Evolutionary conservation across 2,797 vertebrate species (phyloP).

Genomic region (Tragelaphus oryx): DNA sequence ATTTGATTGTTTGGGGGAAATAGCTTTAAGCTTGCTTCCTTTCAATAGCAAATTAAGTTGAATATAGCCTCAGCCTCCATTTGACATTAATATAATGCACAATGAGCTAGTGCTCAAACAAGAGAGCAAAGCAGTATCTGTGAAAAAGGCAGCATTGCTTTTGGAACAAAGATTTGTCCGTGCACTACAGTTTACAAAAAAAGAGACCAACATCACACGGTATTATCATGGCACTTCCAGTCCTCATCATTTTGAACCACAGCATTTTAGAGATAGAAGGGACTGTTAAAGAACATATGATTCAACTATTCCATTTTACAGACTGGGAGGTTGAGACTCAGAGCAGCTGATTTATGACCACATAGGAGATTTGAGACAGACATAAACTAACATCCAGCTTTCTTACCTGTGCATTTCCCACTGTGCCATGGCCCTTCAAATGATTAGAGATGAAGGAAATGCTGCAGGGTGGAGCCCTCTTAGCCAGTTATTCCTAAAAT

Average conservation of each 20-base stretch:
- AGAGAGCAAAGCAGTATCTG: background rate
- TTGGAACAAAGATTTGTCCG: background rate
- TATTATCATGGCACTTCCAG: background rate
- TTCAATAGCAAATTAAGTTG: background rate
- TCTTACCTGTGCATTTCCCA: background rate
- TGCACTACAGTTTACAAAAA: background rate
- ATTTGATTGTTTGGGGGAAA: background rate
- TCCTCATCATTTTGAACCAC: background rate
- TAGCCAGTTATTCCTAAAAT: background rate
- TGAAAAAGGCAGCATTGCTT: background rate
- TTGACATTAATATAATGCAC: background rate
- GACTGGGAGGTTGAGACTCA: background rate
- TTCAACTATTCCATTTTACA: background rate
- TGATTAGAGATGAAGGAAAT: background rate
- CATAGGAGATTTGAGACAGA: background rate
- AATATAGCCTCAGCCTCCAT: background rate
- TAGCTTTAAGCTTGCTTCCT: background rate
- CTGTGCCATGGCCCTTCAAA: background rate
- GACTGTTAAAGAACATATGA: background rate
- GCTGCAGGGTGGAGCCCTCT: background rate
- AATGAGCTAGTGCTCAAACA: background rate
- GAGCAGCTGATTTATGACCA: background rate
- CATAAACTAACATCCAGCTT: background rate
- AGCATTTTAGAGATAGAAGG: background rate
- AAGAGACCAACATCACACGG: background rate